Evolutionary conservation across 2,113 vertebrate species (phyloP).

Genomic region (Grammatotria lemairii): DNA sequence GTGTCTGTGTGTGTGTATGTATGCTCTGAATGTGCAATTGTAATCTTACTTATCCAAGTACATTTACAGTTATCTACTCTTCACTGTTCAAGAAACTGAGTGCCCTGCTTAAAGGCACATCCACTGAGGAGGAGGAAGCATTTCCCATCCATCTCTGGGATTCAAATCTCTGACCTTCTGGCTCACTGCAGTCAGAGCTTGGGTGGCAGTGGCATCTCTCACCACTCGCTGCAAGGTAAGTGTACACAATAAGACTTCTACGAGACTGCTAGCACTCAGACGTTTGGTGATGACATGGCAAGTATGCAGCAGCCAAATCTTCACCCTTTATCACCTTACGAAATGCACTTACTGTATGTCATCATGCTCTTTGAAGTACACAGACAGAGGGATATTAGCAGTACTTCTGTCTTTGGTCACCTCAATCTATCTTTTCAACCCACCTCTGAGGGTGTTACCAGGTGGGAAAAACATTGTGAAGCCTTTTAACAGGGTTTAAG

Average conservation of each 20-base stretch:
- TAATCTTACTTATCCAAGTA: not conserved
- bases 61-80: not conserved
- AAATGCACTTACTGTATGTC: conserved; percentile 49
- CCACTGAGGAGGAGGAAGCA: not conserved
- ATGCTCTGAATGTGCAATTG: not conserved
- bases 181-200: not conserved
- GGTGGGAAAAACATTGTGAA: not conserved
- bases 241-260: conserved; percentile 3
- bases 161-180: not conserved
- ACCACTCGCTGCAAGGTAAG: conserved; percentile 1
- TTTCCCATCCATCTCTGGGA: not conserved
- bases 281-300: conserved; percentile 23
- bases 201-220: conserved; percentile 27
- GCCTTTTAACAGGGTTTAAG: not conserved
- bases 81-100: not conserved
- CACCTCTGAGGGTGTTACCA: not conserved
- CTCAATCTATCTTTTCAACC: not conserved
- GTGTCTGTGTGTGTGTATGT: not conserved
- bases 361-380: conserved; percentile 35
- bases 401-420: conserved; percentile 38
- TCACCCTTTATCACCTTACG: conserved; percentile 30
- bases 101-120: not conserved
- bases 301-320: conserved; percentile 38
- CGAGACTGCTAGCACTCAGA: conserved; percentile 12
- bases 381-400: conserved; percentile 26